Conservation (phyloP, 2,113 vertebrate genomes). For the Gnathonemus longibarbis region DNA sequence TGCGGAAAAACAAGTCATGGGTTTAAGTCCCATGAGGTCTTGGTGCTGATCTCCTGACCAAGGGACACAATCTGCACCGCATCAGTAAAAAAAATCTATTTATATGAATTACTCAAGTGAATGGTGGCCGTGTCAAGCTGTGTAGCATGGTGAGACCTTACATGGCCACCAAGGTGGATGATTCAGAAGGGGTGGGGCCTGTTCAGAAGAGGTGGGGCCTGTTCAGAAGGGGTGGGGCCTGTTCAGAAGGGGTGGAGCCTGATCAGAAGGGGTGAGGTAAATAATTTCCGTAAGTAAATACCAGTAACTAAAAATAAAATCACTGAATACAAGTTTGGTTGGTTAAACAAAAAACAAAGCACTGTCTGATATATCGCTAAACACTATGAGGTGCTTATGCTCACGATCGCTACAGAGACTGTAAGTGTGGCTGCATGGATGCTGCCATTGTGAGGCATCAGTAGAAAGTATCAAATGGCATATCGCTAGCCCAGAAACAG, state of each 20-base stretch:
- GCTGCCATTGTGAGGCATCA: neutral
- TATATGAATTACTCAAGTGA: neutral
- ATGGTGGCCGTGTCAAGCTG: neutral
- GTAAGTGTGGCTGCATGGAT: neutral
- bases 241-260: neutral
- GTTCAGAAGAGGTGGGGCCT: neutral
- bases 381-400: neutral
- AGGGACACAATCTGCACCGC: neutral
- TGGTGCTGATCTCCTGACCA: neutral
- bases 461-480: neutral
- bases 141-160: neutral
- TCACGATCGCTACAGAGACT: neutral
- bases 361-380: neutral
- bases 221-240: neutral
- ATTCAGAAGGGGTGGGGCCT: neutral
- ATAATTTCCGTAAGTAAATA: neutral
- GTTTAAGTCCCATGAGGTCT: neutral
- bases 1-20: neutral
- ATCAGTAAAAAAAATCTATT: neutral
- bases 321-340: neutral
- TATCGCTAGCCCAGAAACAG: neutral
- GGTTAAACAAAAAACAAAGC: neutral
- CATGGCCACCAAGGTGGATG: neutral
- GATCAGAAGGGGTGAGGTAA: neutral
- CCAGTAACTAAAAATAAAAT: neutral